A percentile compares a stretch with the other conserved stretches of the same genome.
Conservation (phyloP, 2,797 vertebrate genomes). For the Danio albolineatus region DNA sequence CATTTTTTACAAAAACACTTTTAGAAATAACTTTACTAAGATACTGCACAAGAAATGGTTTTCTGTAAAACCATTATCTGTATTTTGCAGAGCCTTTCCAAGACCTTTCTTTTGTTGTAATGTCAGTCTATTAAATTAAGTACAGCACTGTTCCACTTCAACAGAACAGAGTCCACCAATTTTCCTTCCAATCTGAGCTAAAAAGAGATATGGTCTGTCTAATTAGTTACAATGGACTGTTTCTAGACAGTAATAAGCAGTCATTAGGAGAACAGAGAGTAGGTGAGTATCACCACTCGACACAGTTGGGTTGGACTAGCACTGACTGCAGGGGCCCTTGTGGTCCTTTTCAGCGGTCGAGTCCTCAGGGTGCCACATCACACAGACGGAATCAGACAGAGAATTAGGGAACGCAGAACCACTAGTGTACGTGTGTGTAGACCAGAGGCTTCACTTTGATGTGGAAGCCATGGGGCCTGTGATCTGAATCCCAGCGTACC, state of each 20-base stretch:
- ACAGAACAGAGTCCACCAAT: neutral
- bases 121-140: neutral
- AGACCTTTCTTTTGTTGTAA: slow-evolving; percentile 6
- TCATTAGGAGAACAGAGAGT: slow-evolving; percentile 20
- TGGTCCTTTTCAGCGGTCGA: slow-evolving; percentile 28
- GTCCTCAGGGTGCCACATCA: slow-evolving; percentile 43
- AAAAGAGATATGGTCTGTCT: slow-evolving; percentile 22
- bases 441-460: slow-evolving; percentile 59
- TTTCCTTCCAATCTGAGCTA: neutral
- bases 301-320: slow-evolving; percentile 29
- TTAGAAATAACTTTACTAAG: too few relatives aligned
- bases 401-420: slow-evolving; percentile 40
- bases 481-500: slow-evolving; percentile 46
- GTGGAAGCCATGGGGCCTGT: slow-evolving; percentile 53
- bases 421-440: slow-evolving; percentile 42
- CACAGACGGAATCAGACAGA: slow-evolving; percentile 41
- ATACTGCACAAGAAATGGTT: too few relatives aligned
- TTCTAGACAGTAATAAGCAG: slow-evolving; percentile 34
- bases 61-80: neutral
- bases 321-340: slow-evolving; percentile 39
- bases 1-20: too few relatives aligned
- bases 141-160: neutral
- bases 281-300: neutral
- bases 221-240: slow-evolving; percentile 18
- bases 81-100: neutral